Conservation (phyloP, 2,113 vertebrate species). For the Circaetus gallicus region DNA sequence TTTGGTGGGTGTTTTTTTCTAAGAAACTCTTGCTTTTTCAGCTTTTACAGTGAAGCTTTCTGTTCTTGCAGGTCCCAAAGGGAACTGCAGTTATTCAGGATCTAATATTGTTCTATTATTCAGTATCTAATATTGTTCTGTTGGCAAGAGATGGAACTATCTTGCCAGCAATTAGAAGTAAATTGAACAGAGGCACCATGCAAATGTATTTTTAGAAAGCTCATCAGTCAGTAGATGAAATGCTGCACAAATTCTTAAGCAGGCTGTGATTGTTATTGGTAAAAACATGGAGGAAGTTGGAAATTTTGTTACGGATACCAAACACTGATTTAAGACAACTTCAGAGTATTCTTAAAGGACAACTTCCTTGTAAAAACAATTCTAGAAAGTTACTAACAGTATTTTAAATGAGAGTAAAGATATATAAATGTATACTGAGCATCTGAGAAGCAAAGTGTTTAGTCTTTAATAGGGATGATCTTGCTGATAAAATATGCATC, state of each 20-base stretch:
- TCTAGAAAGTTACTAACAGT: not conserved
- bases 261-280: not conserved
- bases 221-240: not conserved
- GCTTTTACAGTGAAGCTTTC: not conserved
- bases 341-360: not conserved
- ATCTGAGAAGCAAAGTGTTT: not conserved
- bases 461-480: not conserved
- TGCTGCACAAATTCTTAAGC: not conserved
- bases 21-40: not conserved
- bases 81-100: not conserved
- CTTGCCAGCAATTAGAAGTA: not conserved
- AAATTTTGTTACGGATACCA: not conserved
- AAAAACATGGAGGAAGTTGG: not conserved
- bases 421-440: not conserved
- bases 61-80: not conserved
- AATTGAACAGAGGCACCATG: not conserved
- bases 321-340: not conserved
- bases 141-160: not conserved
- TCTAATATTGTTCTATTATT: not conserved
- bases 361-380: not conserved
- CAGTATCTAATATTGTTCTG: not conserved
- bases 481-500: not conserved
- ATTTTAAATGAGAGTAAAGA: not conserved
- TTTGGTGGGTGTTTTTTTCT: not conserved
- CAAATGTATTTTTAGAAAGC: not conserved